Evolutionary conservation across 2,888 invertebrate genomes (phyloP).

Genomic region (Eledona agricola): DNA sequence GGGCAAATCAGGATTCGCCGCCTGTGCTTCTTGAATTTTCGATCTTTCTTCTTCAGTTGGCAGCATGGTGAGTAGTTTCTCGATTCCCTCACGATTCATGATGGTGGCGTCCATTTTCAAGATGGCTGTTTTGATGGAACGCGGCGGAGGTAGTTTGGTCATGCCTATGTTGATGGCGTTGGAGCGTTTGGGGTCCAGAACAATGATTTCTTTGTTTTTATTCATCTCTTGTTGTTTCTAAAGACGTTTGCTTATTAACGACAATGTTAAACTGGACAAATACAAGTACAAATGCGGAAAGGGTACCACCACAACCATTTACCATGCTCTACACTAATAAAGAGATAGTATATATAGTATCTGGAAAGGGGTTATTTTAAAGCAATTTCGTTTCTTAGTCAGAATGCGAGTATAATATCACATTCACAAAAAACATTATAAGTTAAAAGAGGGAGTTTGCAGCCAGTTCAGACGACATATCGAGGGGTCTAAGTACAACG

Average conservation of each 20-base stretch:
- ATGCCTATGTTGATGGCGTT: slow-evolving; percentile 99
- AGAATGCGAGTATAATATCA: slow-evolving; percentile 2
- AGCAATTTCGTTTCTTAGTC: slow-evolving; percentile 7
- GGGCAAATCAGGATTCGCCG: slow-evolving; percentile 88
- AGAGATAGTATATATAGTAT: slow-evolving; percentile 15
- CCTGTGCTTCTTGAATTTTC: slow-evolving; percentile 96
- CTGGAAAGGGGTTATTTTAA: slow-evolving; percentile 4
- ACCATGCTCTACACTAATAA: slow-evolving; percentile 27
- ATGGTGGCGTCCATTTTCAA: slow-evolving; percentile 99
- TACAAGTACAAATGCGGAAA: background rate
- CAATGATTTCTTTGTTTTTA: slow-evolving; percentile 90
- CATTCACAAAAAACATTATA: no score
- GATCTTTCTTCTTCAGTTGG: slow-evolving; percentile 94
- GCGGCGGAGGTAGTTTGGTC: slow-evolving; percentile 97
- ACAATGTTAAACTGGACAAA: slow-evolving; percentile 1
- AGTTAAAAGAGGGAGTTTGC: no score
- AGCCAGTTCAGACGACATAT: no score
- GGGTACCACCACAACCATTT: slow-evolving; percentile 25
- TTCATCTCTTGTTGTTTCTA: slow-evolving; percentile 85
- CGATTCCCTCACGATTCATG: slow-evolving; percentile 97
- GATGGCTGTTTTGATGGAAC: slow-evolving; percentile 98
- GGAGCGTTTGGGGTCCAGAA: slow-evolving; percentile 95
- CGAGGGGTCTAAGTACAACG: background rate
- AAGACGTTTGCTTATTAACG: slow-evolving; percentile 2
- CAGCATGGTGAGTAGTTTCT: slow-evolving; percentile 96